Evolutionary conservation across 2,888 invertebrate species (phyloP).

Genomic region (Dasysyrphus tricinctus): DNA sequence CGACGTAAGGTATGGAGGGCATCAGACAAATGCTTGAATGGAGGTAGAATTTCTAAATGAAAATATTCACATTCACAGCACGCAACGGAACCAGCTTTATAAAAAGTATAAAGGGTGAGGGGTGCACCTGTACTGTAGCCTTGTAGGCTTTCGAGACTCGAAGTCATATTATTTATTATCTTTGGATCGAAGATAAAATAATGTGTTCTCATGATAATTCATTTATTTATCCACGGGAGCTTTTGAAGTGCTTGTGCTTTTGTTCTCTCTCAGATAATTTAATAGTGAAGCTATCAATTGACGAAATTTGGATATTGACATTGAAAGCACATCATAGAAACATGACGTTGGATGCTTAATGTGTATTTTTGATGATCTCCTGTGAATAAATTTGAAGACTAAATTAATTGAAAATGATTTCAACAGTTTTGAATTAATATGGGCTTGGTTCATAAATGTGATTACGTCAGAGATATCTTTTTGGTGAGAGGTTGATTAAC

Average conservation of each 20-base stretch:
- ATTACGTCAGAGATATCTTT: conserved; percentile 1
- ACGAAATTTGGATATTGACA: conserved; percentile 17
- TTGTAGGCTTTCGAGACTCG: conserved; percentile 58
- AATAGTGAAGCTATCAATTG: conserved; percentile 25
- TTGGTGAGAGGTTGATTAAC: too few relatives aligned
- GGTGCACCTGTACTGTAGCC: not conserved
- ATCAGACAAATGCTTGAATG: conserved; percentile 30
- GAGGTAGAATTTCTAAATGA: conserved; percentile 38
- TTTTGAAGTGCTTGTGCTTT: conserved; percentile 32
- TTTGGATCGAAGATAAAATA: conserved; percentile 49
- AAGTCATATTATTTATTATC: conserved; percentile 34
- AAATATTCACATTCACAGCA: conserved; percentile 59
- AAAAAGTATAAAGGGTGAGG: not conserved
- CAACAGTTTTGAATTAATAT: conserved; percentile 1
- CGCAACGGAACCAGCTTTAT: conserved; percentile 41
- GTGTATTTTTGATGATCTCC: not conserved
- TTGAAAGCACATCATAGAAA: conserved; percentile 14
- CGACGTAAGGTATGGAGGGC: conserved; percentile 43
- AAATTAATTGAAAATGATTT: conserved; percentile 11
- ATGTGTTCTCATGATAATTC: conserved; percentile 42
- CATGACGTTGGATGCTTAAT: not conserved
- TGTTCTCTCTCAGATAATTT: conserved; percentile 56
- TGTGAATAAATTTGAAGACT: not conserved
- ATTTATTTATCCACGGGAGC: conserved; percentile 47
- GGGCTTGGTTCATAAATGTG: not conserved